Percentiles rank a stretch among this genome's conserved stretches.
phyloP scores from a whole-genome alignment of 2,797 vertebrate species.

The Acanthurus leucopareius region DNA sequence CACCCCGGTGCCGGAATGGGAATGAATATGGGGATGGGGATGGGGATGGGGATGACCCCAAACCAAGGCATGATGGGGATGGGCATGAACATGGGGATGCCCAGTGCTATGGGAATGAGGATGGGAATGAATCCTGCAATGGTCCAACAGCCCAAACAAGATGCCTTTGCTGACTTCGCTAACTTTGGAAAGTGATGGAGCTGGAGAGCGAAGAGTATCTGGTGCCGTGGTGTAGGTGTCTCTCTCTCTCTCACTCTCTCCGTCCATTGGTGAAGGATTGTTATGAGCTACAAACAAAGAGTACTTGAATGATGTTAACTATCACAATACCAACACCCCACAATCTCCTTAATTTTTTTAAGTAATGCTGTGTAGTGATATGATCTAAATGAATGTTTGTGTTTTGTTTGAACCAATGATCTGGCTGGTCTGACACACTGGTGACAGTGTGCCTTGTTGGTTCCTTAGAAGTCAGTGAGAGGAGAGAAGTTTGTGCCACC shows the following conservation, averaged over 20 bases:
- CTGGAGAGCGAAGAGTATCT: slow-evolving; percentile 68
- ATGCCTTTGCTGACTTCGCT: slow-evolving; percentile 98
- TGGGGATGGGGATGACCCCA: slow-evolving; percentile 76
- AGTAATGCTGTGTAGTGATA: slow-evolving; percentile 61
- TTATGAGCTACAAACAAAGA: slow-evolving; percentile 88
- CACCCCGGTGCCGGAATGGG: slow-evolving; percentile 85
- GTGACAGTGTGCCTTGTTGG: slow-evolving; percentile 49
- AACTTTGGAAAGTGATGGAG: slow-evolving; percentile 97
- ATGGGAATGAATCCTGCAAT: slow-evolving; percentile 84
- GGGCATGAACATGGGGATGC: slow-evolving; percentile 86
- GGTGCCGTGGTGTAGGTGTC: slow-evolving; percentile 78
- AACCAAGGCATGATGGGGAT: slow-evolving; percentile 85
- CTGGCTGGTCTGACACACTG: slow-evolving; percentile 48
- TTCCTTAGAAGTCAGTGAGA: slow-evolving; percentile 46
- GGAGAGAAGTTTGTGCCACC: slow-evolving; percentile 58
- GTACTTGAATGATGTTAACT: slow-evolving; percentile 87
- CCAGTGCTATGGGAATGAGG: slow-evolving; percentile 83
- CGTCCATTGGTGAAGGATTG: slow-evolving; percentile 83
- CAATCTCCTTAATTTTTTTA: slow-evolving; percentile 60
- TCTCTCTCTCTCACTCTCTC: slow-evolving; percentile 60
- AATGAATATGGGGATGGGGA: slow-evolving; percentile 85
- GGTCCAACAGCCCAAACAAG: slow-evolving; percentile 93
- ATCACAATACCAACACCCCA: slow-evolving; percentile 73
- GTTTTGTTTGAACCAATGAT: slow-evolving; percentile 77
- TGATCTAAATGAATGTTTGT: slow-evolving; percentile 70